Conservation (phyloP, 64 coral and sea anemone genomes). For the Pachyseris speciosa region DNA sequence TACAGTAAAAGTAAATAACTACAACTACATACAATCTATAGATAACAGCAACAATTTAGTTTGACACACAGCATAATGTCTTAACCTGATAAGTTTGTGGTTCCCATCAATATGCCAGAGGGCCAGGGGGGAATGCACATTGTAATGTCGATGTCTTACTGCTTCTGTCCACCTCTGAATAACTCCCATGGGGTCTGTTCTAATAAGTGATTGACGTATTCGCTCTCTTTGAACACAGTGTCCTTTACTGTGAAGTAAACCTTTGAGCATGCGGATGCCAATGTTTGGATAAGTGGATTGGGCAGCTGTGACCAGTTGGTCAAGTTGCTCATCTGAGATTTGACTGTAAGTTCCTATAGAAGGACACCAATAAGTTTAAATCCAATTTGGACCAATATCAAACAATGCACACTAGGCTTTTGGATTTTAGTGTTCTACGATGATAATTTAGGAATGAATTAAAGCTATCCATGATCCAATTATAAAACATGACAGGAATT, state of each 20-base stretch:
- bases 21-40: background rate
- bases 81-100: conserved; percentile 41
- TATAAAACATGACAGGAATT: background rate
- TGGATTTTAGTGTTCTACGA: background rate
- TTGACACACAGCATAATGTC: background rate
- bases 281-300: conserved; percentile 30
- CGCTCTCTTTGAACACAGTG: conserved; percentile 63
- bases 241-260: conserved; percentile 50
- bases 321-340: conserved; percentile 54
- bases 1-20: background rate
- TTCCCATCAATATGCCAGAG: conserved; percentile 46
- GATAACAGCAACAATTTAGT: background rate
- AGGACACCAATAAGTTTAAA: background rate
- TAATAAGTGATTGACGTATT: conserved; percentile 52
- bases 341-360: conserved; percentile 51
- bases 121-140: conserved; percentile 38
- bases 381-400: background rate
- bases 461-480: background rate
- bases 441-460: background rate
- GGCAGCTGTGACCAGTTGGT: conserved; percentile 20
- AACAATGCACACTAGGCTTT: background rate
- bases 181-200: conserved; percentile 46
- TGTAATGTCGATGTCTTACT: conserved; percentile 29
- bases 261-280: conserved; percentile 58
- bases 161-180: conserved; percentile 31